Conservation (phyloP, 2,113 vertebrate genomes). For the Myrmophylax atrothorax region DNA sequence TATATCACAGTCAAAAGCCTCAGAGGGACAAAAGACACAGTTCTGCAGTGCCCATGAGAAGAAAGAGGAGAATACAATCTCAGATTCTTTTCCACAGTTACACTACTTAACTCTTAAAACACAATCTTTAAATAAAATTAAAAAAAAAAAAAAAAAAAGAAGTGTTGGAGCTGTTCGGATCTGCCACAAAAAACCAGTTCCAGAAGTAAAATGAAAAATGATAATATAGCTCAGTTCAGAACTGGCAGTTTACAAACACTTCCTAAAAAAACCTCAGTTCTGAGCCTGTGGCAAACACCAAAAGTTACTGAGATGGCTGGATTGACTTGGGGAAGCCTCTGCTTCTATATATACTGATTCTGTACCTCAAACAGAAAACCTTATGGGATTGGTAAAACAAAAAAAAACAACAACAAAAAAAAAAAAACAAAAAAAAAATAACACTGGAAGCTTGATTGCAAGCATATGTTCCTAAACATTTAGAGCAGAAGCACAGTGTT, state of each 20-base stretch:
- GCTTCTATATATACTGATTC: neutral
- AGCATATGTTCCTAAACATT: constrained; percentile 18
- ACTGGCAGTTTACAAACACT: neutral
- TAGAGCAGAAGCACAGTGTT: neutral
- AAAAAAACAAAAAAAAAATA: neutral
- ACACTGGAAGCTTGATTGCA: neutral
- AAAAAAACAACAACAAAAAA: neutral
- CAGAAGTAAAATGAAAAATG: neutral
- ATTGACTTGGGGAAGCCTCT: neutral
- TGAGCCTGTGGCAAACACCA: neutral
- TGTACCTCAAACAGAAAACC: constrained; percentile 10
- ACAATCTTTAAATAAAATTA: neutral
- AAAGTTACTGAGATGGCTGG: neutral
- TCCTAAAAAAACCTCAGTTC: neutral
- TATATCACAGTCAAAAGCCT: neutral
- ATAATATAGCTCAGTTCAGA: neutral
- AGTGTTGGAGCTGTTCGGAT: neutral
- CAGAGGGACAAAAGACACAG: neutral
- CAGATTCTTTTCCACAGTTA: neutral
- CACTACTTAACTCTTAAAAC: neutral
- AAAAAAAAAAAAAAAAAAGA: neutral
- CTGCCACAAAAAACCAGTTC: neutral
- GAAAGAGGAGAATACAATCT: neutral
- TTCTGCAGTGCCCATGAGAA: neutral
- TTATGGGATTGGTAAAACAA: neutral